Conservation (phyloP, 2,797 vertebrate genomes). For the Phalanger gymnotis region DNA sequence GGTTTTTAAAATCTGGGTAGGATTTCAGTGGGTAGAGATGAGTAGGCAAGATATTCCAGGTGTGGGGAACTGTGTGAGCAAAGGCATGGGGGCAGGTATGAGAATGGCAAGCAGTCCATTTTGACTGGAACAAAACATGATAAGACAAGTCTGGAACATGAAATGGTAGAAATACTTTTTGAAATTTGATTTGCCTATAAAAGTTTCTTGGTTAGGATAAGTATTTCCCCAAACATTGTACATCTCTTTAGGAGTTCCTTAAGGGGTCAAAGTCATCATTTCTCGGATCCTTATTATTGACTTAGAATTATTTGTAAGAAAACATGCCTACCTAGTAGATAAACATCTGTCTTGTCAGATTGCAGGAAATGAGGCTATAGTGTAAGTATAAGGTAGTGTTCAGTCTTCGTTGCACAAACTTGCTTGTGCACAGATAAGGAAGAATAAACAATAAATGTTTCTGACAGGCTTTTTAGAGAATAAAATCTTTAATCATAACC, state of each 20-base stretch:
- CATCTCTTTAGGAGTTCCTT: no score
- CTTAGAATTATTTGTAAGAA: background rate
- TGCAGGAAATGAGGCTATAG: background rate
- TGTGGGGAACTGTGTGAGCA: background rate
- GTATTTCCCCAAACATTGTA: background rate
- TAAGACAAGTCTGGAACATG: background rate
- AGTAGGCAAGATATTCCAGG: no score
- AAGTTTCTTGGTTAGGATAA: background rate
- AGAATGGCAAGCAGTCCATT: no score
- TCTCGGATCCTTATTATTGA: background rate
- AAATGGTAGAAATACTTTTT: background rate
- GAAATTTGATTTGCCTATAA: background rate
- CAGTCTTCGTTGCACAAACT: background rate
- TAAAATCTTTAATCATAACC: slow-evolving; percentile 33
- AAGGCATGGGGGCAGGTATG: background rate
- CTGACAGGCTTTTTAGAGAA: background rate
- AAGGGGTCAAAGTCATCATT: background rate
- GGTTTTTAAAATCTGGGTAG: background rate
- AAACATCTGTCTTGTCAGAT: background rate
- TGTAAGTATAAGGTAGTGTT: background rate
- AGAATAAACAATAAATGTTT: background rate
- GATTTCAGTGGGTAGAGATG: no score
- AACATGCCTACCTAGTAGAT: background rate
- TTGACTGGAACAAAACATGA: background rate
- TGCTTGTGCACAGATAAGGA: background rate